Base-by-base conservation (phyloP, 2,113 vertebrate genomes). In the Spermophilus dauricus region DNA sequence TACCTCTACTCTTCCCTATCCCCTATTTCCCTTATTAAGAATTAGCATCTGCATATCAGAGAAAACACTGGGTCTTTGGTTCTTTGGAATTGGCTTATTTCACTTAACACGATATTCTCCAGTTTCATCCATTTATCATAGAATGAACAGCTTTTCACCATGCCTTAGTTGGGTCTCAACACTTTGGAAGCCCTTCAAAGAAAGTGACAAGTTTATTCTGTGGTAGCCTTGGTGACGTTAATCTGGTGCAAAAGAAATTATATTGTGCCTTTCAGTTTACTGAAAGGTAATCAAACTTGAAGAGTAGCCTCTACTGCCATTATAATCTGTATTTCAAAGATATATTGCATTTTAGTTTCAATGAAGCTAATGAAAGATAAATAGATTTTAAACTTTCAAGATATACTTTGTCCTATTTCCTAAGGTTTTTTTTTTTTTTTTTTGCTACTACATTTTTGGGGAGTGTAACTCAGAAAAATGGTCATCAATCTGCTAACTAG, bases 341-440 rank as follows among this genome's bases (percentile, higher is more conserved):
- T 76, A 76, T 17, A 61, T 81, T 53, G 78, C 10, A 48, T 85
- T 83, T 95, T 96, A 92, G 73, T 89, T 96, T 97, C 34, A 76
- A 51, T 22, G 42, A 89, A 92, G 69, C 42, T 86, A 77, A 51
- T 89, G 53, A 94, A 91, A 86, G 81, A 56, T 45, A 93, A 85
- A 92, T 67, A 85, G 72, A 75, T 82, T 63, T 58, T 95, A 89
- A 89, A 92, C n/a, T 76, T 96, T 92, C 48, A 89, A 82, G 22
- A 75, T 81, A 53, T 53, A 94, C 13, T 72, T 91, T 87, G 18
- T 83, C 39, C n/a, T 95, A 65, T 80, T 90, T 76, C 39, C 58
- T 81, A 72, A 42, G 4, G 6, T 1, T 8, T 45, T 45, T 45
- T 45, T 58, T 32, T 26, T 85, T 58, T 34, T 63, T 63, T 89